phyloP scores from a whole-genome alignment of 2,888 invertebrate species.

The Pheosia gnoma region DNA sequence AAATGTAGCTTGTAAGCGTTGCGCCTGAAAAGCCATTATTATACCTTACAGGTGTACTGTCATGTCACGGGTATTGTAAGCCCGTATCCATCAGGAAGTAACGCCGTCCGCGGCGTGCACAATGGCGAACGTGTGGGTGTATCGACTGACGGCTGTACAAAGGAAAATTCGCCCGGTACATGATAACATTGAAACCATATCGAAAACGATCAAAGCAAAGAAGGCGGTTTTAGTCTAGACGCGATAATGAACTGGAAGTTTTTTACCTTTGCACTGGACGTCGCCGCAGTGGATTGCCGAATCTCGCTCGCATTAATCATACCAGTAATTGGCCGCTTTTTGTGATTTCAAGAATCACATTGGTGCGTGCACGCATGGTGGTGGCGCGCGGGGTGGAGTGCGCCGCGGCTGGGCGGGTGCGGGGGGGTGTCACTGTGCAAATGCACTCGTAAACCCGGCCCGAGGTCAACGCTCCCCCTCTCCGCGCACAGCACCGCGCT shows the following conservation, averaged over 20 bases:
- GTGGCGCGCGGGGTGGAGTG: constrained; percentile 24
- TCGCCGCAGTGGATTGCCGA: constrained; percentile 32
- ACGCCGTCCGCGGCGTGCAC: constrained; percentile 29
- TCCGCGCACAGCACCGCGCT: constrained; percentile 44
- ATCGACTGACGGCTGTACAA: constrained; percentile 22
- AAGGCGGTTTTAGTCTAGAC: constrained; percentile 41
- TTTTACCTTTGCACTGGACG: constrained; percentile 52
- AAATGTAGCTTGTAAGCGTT: constrained; percentile 10
- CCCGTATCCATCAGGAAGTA: constrained; percentile 40
- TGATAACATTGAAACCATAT: constrained; percentile 27
- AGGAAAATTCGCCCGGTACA: constrained; percentile 18
- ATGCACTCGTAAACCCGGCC: constrained; percentile 79
- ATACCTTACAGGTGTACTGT: constrained; percentile 22
- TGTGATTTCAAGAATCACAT: constrained; percentile 63
- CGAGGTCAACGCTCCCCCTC: constrained; percentile 75
- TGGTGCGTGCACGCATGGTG: constrained; percentile 69
- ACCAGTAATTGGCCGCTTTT: constrained; percentile 64
- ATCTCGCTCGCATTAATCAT: constrained; percentile 74
- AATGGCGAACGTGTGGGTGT: constrained; percentile 18
- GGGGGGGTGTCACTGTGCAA: constrained; percentile 80
- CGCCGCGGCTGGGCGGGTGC: constrained; percentile 29
- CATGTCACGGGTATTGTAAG: constrained; percentile 29
- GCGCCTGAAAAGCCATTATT: constrained; percentile 30
- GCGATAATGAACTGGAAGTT: constrained; percentile 46
- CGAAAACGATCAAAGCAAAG: constrained; percentile 27